These are phyloP conservation scores for Nettapus auritus DNA, from an alignment of 2,113 vertebrate genomes.

Conservation along the genomic window DNA sequence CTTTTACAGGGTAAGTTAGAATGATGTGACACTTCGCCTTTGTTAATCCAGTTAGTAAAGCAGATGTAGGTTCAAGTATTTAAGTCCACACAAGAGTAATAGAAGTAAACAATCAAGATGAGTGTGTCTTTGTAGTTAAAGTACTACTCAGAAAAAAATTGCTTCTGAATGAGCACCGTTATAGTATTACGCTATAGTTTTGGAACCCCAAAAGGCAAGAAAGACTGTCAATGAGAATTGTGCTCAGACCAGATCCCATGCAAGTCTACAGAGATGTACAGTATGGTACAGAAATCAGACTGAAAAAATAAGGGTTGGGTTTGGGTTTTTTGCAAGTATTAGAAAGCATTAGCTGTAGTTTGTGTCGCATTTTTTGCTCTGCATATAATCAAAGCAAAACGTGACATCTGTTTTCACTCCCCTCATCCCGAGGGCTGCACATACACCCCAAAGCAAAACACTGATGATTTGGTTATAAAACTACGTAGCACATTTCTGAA, in stretches of 20 bases:
- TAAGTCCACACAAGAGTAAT: slow-evolving; percentile 35
- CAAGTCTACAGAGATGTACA: background rate
- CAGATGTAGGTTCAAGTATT: slow-evolving; percentile 54
- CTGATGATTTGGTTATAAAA: slow-evolving; percentile 32
- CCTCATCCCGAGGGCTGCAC: background rate
- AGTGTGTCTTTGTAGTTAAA: slow-evolving; percentile 15
- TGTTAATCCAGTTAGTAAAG: slow-evolving; percentile 54
- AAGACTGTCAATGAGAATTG: slow-evolving; percentile 37
- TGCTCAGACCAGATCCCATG: slow-evolving; percentile 16
- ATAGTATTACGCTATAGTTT: slow-evolving; percentile 20
- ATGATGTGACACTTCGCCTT: slow-evolving; percentile 7
- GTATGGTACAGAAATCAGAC: background rate
- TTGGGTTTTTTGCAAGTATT: background rate
- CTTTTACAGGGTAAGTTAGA: background rate
- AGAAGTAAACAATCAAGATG: slow-evolving; percentile 38
- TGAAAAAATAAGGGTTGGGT: background rate
- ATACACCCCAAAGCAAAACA: background rate
- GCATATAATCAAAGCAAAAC: slow-evolving; percentile 5
- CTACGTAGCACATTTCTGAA: slow-evolving; percentile 35
- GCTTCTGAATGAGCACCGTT: slow-evolving; percentile 41
- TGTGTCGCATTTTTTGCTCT: slow-evolving; percentile 6
- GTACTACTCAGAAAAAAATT: background rate
- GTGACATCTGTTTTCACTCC: background rate
- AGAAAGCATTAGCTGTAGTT: slow-evolving; percentile 1
- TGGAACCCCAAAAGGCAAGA: background rate